Evolutionary conservation across 2,113 vertebrate genomes (phyloP).

Genomic region (Brachirus orientalis): DNA sequence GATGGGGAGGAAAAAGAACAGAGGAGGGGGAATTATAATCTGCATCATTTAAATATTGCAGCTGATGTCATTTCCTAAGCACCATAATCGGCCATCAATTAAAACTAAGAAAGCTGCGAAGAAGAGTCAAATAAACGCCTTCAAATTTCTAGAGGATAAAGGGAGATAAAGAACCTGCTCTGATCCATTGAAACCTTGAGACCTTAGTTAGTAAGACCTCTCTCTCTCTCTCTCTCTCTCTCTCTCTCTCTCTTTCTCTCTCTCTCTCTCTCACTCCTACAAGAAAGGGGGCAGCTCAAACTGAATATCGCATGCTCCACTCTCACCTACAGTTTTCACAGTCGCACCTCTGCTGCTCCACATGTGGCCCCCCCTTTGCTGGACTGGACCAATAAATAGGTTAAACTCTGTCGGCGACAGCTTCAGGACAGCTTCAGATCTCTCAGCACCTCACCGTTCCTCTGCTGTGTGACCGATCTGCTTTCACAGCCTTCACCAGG

Average conservation of each 20-base stretch:
- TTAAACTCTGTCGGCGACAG: conserved; percentile 55
- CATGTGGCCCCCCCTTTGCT: conserved; percentile 58
- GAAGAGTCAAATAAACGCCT: conserved; percentile 39
- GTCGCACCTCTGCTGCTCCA: conserved; percentile 38
- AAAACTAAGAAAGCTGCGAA: conserved; percentile 39
- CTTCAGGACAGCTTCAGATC: conserved; percentile 58
- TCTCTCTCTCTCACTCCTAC: conserved; percentile 39
- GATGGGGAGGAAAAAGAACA: not conserved
- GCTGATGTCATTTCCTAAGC: conserved; percentile 72
- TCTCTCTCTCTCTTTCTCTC: not conserved
- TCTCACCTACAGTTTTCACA: conserved; percentile 38
- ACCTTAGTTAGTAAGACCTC: conserved; percentile 46
- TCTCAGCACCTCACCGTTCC: conserved; percentile 11
- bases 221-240: conserved; percentile 5
- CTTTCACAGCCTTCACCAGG: conserved; percentile 27
- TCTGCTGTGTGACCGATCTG: conserved; percentile 40
- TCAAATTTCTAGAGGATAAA: conserved; percentile 16
- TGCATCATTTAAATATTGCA: conserved; percentile 66
- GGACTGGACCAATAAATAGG: conserved; percentile 53
- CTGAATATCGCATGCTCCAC: conserved; percentile 41
- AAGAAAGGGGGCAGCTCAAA: conserved; percentile 30
- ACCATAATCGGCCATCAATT: conserved; percentile 66
- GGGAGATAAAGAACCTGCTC: too few relatives aligned
- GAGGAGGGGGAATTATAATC: conserved; percentile 6
- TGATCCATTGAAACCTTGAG: conserved; percentile 42